Evolutionary conservation across 1,140 invertebrate species (phyloP).

Genomic region (Apocrypta bakeri): DNA sequence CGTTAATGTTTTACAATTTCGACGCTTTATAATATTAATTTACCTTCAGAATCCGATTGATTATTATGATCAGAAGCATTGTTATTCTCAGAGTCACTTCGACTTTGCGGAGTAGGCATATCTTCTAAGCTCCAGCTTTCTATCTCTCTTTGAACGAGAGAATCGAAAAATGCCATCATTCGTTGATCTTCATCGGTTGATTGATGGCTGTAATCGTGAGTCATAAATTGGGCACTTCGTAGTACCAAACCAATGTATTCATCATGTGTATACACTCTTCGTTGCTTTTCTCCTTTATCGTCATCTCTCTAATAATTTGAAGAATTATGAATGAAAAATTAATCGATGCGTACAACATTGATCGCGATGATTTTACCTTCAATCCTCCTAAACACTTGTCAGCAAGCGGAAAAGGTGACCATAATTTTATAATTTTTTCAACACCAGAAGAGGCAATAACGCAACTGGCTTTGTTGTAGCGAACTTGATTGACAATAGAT

Average conservation of each 20-base stretch:
- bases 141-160: conserved; percentile 91
- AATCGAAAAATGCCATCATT: conserved; percentile 98
- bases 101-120: conserved; percentile 58
- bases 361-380: conserved; percentile 59
- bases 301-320: conserved; percentile 61
- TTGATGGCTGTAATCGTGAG: conserved; percentile 87
- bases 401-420: conserved; percentile 70
- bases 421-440: conserved; percentile 94
- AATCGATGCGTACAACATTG: conserved; percentile 3
- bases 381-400: conserved; percentile 66
- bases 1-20: background rate
- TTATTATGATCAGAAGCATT: conserved; percentile 55
- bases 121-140: conserved; percentile 80
- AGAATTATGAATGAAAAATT: background rate
- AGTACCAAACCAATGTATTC: conserved; percentile 90
- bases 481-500: conserved; percentile 97
- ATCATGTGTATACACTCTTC: conserved; percentile 89
- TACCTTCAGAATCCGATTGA: conserved; percentile 68
- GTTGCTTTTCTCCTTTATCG: conserved; percentile 77
- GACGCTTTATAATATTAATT: conserved; percentile 2
- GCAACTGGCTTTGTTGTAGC: conserved; percentile 89
- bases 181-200: conserved; percentile 92
- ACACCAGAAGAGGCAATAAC: conserved; percentile 95
- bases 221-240: conserved; percentile 84
- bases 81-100: conserved; percentile 65